Base-by-base conservation (phyloP, 2,113 vertebrate genomes). In the Nicator chloris region DNA sequence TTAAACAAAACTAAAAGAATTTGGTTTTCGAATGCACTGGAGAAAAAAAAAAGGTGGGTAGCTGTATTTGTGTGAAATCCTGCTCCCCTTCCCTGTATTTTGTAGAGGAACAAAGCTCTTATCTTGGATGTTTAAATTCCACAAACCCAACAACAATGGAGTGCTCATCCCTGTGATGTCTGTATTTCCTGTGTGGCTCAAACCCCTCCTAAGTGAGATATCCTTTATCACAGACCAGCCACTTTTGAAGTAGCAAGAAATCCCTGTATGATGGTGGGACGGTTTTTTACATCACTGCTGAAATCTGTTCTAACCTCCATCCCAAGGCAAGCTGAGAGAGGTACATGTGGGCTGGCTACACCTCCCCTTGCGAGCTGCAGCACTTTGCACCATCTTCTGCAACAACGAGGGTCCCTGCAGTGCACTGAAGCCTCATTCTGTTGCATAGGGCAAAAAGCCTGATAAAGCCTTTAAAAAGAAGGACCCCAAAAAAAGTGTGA, bases 331-430 rank as follows among this genome's bases (percentile, higher is more conserved):
- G 47, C 30, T 39, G 57, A 17, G 37, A 68, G 73, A 31, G 30
- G 19, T 15, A 10, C 1, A 0, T 5, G 7, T 20, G 37, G 18
- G 23, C 53, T 9, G 11, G 47, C 40, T 68, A 4, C 16, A n/a
- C 14, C 16, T 28, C 13, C 8, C 17, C 21, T 9, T 1, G 1
- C 13, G 56, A 63, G 37, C 13, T 0, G 5, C 76, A 44, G 28
- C 27, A 15, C 47, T 80, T 76, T 5, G 3, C n/a, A 49, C 13
- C 18, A 10, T 10, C 70, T 53, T 18, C 53, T 69, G 76, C 40
- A 56, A 17, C 40, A 1, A 0, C 4, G 27, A 66, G 19, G 56
- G 39, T 30, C n/a, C 39, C 35, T 82, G 24, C 51, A 51, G 51
- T 3, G 4, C 81, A 40, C 27, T 11, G 22, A 59, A 92, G 35